Conservation (phyloP, 2,113 vertebrate genomes). For the Odocoileus virginianus region DNA sequence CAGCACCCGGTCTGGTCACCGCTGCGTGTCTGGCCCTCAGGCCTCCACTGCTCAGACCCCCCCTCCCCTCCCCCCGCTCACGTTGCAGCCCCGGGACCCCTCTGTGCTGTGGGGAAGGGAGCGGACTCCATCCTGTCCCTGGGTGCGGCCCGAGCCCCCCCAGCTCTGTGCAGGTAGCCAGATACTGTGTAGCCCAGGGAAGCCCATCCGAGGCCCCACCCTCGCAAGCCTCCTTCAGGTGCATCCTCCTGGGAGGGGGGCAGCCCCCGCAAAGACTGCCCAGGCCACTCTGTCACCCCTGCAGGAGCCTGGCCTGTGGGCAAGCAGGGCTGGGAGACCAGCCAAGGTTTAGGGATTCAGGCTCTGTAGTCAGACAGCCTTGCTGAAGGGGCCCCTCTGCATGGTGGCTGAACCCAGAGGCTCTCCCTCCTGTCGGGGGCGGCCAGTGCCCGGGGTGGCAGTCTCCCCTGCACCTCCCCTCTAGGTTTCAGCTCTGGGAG, state of each 20-base stretch:
- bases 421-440: background rate
- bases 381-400: background rate
- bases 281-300: fast-evolving
- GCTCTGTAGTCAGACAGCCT: background rate
- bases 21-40: background rate
- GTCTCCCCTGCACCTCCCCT: background rate
- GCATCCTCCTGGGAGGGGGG: background rate
- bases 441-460: fast-evolving
- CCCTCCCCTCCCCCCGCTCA: fast-evolving
- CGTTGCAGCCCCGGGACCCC: fast-evolving
- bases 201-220: fast-evolving
- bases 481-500: background rate
- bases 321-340: background rate
- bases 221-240: background rate
- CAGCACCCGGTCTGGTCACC: background rate
- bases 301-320: background rate
- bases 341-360: background rate
- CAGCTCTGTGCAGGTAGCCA: background rate
- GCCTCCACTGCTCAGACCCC: background rate
- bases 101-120: fast-evolving
- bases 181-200: no score
- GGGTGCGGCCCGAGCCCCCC: background rate
- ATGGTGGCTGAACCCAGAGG: fast-evolving
- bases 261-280: background rate
- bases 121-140: background rate